These are phyloP conservation scores for Nomada lathburiana DNA, from an alignment of 2,888 invertebrate species.

Conservation along the genomic window DNA sequence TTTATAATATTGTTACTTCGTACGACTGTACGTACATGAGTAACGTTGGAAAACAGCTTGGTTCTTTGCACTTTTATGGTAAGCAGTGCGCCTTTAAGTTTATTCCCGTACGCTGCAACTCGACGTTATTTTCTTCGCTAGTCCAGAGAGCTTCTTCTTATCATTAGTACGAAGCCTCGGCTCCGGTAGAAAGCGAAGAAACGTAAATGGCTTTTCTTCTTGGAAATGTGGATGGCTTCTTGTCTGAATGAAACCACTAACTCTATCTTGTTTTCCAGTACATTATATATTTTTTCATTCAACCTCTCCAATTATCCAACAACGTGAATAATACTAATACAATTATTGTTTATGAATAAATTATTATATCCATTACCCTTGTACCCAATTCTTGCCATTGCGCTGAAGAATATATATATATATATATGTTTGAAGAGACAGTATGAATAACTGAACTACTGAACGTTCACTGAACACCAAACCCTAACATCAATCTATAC, in stretches of 20 bases:
- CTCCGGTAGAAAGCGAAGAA: conserved; percentile 15
- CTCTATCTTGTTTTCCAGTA: not conserved
- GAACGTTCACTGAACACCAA: too few relatives aligned
- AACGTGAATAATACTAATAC: not conserved
- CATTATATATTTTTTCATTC: not conserved
- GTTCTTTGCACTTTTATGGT: conserved; percentile 11
- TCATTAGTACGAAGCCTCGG: conserved; percentile 39
- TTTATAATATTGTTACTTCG: conserved; percentile 5
- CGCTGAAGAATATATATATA: too few relatives aligned
- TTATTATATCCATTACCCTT: too few relatives aligned
- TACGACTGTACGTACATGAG: not conserved
- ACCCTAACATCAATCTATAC: too few relatives aligned
- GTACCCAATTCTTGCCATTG: too few relatives aligned
- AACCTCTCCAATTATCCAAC: not conserved
- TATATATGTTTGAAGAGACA: too few relatives aligned
- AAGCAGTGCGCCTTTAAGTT: conserved; percentile 9
- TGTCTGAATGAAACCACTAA: conserved; percentile 4
- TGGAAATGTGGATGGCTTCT: conserved; percentile 38
- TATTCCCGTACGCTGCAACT: not conserved
- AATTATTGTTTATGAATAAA: too few relatives aligned
- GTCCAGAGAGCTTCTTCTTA: conserved; percentile 37
- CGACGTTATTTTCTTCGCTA: conserved; percentile 12
- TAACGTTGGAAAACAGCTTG: not conserved
- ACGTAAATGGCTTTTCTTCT: conserved; percentile 39
- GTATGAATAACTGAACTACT: too few relatives aligned